phyloP scores from a whole-genome alignment of 1,140 invertebrate genomes.

The Pogonus chalceus region DNA sequence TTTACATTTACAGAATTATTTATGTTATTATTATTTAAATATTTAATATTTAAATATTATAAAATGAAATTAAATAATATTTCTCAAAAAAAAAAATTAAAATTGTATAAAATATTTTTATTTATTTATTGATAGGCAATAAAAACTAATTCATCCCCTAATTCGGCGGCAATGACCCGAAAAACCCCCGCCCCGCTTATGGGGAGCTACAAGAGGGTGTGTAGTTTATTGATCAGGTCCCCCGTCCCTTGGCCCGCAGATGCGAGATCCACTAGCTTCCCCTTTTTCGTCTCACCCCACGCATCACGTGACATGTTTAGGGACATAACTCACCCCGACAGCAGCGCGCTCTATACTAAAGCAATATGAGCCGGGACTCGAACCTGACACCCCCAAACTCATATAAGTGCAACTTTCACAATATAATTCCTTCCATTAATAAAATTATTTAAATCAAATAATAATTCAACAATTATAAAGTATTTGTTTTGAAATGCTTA shows the following conservation, averaged over 20 bases:
- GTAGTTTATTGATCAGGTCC: conserved; percentile 30
- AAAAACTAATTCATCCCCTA: not conserved
- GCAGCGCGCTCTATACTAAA: not conserved
- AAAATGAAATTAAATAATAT: no score
- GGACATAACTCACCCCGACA: conserved; percentile 29
- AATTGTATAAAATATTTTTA: no score
- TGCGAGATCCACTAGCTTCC: conserved; percentile 11
- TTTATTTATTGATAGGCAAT: no score
- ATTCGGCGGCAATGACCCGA: not conserved
- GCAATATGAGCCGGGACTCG: not conserved
- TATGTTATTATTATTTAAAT: no score
- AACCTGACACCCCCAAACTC: not conserved
- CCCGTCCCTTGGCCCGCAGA: not conserved
- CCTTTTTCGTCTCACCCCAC: conserved; percentile 15
- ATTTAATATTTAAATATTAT: no score
- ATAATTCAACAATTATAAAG: no score
- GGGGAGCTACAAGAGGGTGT: not conserved
- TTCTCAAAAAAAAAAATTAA: no score
- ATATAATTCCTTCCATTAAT: no score
- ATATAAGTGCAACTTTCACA: not conserved
- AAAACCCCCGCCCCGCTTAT: not conserved
- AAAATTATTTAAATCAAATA: no score
- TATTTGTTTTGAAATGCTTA: no score
- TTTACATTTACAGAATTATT: no score
- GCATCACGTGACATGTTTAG: conserved; percentile 27